A percentile compares a stretch with the other conserved stretches of the same genome.
Evolutionary conservation across 2,888 invertebrate genomes (phyloP).

Genomic region (Lycaena phlaeas): DNA sequence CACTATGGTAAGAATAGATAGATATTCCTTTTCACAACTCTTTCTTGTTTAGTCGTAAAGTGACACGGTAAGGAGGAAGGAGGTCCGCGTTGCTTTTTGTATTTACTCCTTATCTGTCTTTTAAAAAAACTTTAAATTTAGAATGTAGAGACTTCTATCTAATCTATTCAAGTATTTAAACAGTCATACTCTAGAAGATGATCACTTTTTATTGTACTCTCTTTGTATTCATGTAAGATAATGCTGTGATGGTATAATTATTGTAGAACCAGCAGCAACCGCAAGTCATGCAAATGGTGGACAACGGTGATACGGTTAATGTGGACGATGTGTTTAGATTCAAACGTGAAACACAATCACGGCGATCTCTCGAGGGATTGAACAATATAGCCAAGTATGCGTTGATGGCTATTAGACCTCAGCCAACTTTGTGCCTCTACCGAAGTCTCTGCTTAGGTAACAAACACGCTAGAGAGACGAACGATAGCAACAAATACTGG

Average conservation of each 20-base stretch:
- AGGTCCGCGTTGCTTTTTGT: too few relatives aligned
- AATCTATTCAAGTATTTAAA: too few relatives aligned
- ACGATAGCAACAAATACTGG: conserved; percentile 76
- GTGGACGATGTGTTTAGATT: conserved; percentile 59
- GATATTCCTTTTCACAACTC: conserved; percentile 2
- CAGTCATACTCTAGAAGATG: too few relatives aligned
- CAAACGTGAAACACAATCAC: conserved; percentile 40
- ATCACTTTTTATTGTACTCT: too few relatives aligned
- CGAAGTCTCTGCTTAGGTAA: conserved; percentile 79
- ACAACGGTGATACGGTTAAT: conserved; percentile 45
- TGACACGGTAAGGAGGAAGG: too few relatives aligned
- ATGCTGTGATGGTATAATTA: too few relatives aligned
- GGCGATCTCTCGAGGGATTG: conserved; percentile 44
- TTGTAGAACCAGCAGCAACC: conserved; percentile 48
- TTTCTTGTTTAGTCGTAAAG: not conserved
- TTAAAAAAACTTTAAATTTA: too few relatives aligned
- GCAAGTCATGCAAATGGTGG: conserved; percentile 61
- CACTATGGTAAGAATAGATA: conserved; percentile 73
- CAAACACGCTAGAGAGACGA: conserved; percentile 69
- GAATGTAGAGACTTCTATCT: too few relatives aligned
- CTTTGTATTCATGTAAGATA: too few relatives aligned
- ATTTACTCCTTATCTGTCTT: too few relatives aligned
- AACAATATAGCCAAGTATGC: conserved; percentile 71
- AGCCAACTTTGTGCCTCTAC: conserved; percentile 74
- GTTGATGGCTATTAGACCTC: conserved; percentile 63